phyloP scores from a whole-genome alignment of 2,113 vertebrate species.

The Xenopus laevis region DNA sequence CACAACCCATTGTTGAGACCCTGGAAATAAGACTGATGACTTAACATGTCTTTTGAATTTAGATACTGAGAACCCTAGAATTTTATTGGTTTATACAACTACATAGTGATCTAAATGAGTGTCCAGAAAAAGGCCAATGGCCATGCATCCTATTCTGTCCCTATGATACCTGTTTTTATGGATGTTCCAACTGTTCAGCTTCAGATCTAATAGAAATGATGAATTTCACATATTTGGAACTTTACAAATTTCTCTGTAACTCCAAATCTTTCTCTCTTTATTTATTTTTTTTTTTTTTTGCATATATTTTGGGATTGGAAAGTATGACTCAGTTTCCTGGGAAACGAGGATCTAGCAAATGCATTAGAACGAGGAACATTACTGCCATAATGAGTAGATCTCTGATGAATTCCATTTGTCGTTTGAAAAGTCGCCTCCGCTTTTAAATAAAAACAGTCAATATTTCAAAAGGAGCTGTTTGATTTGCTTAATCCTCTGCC shows the following conservation, averaged over 20 bases:
- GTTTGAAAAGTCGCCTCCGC: not conserved
- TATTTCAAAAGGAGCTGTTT: not conserved
- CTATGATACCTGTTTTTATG: not conserved
- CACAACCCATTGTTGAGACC: too few relatives aligned
- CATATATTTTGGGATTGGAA: conserved; percentile 27
- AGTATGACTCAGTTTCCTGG: conserved; percentile 31
- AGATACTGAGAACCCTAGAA: too few relatives aligned
- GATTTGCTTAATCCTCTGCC: not conserved
- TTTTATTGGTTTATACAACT: too few relatives aligned
- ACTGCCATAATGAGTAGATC: conserved; percentile 14
- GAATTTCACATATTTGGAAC: conserved; percentile 20
- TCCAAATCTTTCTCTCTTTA: not conserved
- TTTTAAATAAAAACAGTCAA: conserved; percentile 1
- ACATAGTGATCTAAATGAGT: too few relatives aligned
- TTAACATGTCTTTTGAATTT: too few relatives aligned
- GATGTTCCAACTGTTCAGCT: not conserved
- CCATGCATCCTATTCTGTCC: too few relatives aligned
- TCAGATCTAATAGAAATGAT: conserved; percentile 18
- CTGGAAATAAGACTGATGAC: too few relatives aligned
- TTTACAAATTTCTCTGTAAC: not conserved
- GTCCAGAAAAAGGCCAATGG: too few relatives aligned
- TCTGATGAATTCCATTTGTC: conserved; percentile 1
- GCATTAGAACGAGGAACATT: conserved; percentile 15
- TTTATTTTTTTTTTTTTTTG: not conserved
- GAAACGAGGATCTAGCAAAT: conserved; percentile 34